Evolutionary conservation across 2,888 invertebrate species (phyloP).

Genomic region (Andrena hattorfiana): DNA sequence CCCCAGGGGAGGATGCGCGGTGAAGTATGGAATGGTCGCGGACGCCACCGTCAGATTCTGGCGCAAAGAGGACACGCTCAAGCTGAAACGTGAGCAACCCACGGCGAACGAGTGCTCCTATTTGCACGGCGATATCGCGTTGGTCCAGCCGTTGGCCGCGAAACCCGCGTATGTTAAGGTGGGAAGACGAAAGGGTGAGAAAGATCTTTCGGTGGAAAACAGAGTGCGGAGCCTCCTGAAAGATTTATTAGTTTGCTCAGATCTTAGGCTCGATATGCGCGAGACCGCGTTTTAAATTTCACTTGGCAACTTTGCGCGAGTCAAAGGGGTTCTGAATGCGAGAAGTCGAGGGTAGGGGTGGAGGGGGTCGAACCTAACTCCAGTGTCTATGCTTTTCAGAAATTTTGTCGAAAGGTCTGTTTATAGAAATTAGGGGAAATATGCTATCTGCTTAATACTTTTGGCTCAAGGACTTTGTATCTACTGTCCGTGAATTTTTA

Average conservation of each 20-base stretch:
- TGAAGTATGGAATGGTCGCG: slow-evolving; percentile 23
- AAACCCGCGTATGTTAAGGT: neutral
- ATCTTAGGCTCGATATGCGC: neutral
- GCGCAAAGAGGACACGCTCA: slow-evolving; percentile 27
- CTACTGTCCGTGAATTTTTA: neutral
- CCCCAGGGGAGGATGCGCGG: neutral
- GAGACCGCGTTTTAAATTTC: too few relatives aligned
- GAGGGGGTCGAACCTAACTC: too few relatives aligned
- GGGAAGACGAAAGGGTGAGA: neutral
- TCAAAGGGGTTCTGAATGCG: too few relatives aligned
- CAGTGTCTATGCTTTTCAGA: too few relatives aligned
- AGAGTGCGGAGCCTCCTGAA: too few relatives aligned
- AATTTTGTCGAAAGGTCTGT: too few relatives aligned
- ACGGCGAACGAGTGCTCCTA: too few relatives aligned
- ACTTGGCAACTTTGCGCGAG: too few relatives aligned
- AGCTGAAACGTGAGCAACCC: slow-evolving; percentile 24
- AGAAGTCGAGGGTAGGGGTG: too few relatives aligned
- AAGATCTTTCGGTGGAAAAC: neutral
- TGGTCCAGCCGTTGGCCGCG: neutral
- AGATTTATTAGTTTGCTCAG: neutral
- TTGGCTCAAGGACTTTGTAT: neutral
- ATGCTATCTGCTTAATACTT: too few relatives aligned
- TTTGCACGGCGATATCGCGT: neutral
- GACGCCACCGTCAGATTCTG: slow-evolving; percentile 26
- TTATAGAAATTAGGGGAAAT: too few relatives aligned